Percentiles rank a stretch among this genome's conserved stretches.
phyloP scores from a whole-genome alignment of 2,113 vertebrate genomes.

The Taurulus bubalis region DNA sequence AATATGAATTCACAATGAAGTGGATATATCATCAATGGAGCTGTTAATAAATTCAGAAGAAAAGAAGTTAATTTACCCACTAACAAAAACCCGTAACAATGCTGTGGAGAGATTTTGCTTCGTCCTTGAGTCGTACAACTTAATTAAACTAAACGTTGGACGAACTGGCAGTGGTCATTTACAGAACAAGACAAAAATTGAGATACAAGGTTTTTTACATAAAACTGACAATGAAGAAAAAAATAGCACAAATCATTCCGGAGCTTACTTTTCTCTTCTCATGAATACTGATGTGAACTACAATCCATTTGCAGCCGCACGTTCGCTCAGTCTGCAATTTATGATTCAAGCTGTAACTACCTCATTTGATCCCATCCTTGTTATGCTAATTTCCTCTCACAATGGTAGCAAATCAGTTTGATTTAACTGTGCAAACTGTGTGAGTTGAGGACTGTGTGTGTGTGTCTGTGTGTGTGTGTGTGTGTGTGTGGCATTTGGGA shows the following conservation, averaged over 20 bases:
- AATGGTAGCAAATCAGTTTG: slow-evolving; percentile 83
- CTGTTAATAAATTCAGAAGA: not conserved
- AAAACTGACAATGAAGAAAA: slow-evolving; percentile 57
- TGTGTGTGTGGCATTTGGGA: slow-evolving; percentile 52
- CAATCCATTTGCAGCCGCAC: slow-evolving; percentile 78
- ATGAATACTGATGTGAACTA: slow-evolving; percentile 82
- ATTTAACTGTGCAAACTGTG: slow-evolving; percentile 82
- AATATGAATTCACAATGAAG: slow-evolving; percentile 18
- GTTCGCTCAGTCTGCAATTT: slow-evolving; percentile 82
- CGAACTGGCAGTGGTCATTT: slow-evolving; percentile 44
- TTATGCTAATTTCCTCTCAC: slow-evolving; percentile 82
- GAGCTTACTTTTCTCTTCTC: slow-evolving; percentile 75
- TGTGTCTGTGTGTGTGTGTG: slow-evolving; percentile 46
- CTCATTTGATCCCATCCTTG: slow-evolving; percentile 83
- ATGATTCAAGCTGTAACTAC: slow-evolving; percentile 82
- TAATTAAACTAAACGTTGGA: slow-evolving; percentile 30
- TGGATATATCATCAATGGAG: not conserved
- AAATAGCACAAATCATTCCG: slow-evolving; percentile 55
- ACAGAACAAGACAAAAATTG: slow-evolving; percentile 45
- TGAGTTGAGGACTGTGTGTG: slow-evolving; percentile 54
- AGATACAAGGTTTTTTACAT: slow-evolving; percentile 62
- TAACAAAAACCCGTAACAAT: slow-evolving; percentile 13
- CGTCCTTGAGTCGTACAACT: slow-evolving; percentile 16
- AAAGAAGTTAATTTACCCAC: not conserved
- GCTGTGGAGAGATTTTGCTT: slow-evolving; percentile 16